phyloP scores from a whole-genome alignment of 2,797 vertebrate genomes.

The Antrozous pallidus region DNA sequence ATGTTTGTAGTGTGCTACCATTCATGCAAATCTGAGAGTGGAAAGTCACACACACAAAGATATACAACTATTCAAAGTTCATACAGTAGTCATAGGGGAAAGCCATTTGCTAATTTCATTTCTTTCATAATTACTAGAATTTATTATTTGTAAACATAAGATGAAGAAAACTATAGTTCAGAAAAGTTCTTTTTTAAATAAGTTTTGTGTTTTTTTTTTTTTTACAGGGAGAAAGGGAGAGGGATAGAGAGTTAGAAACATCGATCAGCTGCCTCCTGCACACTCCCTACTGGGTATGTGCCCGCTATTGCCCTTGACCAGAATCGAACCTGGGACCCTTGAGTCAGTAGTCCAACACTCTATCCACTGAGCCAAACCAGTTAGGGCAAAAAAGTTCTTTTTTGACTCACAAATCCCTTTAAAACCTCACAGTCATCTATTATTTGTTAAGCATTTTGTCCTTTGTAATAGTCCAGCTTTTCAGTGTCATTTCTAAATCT shows the following conservation, averaged over 20 bases:
- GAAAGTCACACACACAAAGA: background rate
- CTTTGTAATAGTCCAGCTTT: background rate
- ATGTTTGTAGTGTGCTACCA: background rate
- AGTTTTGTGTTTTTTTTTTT: too few relatives aligned
- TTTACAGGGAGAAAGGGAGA: too few relatives aligned
- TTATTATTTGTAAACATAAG: slow-evolving; percentile 1
- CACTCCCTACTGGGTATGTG: too few relatives aligned
- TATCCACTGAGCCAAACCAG: too few relatives aligned
- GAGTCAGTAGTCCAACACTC: too few relatives aligned
- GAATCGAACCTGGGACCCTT: too few relatives aligned
- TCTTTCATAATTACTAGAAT: background rate
- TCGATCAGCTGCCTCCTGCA: too few relatives aligned
- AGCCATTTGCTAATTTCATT: background rate
- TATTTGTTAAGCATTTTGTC: background rate
- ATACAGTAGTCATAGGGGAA: background rate
- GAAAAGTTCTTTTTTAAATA: background rate
- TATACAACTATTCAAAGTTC: background rate
- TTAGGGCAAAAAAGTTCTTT: background rate
- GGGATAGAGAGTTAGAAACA: too few relatives aligned
- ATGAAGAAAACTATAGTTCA: background rate
- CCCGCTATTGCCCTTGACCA: too few relatives aligned
- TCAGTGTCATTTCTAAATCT: background rate
- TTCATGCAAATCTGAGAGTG: background rate
- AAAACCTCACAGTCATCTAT: background rate
- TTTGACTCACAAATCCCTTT: background rate